A percentile compares a stretch with the other conserved stretches of the same genome.
phyloP scores from a whole-genome alignment of 2,113 vertebrate genomes.

The Alethe castanea region DNA sequence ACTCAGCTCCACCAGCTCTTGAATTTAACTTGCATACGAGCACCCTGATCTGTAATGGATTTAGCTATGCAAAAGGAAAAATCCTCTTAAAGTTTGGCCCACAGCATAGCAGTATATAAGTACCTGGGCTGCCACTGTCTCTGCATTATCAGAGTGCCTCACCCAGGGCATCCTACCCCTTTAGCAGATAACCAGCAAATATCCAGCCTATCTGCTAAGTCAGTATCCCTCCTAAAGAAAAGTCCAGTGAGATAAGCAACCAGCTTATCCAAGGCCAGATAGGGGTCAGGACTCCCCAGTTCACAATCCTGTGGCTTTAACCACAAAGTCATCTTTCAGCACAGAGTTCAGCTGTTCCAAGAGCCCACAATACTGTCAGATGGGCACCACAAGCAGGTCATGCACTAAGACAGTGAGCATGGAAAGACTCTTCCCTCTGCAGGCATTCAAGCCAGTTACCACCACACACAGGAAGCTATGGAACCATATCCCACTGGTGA shows the following conservation, averaged over 20 bases:
- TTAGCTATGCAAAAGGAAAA: neutral
- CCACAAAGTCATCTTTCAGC: neutral
- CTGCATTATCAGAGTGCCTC: neutral
- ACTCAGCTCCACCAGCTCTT: neutral
- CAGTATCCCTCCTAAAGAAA: neutral
- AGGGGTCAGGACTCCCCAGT: neutral
- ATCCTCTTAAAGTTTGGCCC: neutral
- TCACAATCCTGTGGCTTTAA: neutral
- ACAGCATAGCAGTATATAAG: neutral
- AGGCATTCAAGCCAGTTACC: neutral
- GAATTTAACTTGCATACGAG: neutral
- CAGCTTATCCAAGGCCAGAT: neutral
- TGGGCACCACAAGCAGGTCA: neutral
- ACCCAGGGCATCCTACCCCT: neutral
- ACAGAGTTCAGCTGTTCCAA: neutral
- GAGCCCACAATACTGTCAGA: neutral
- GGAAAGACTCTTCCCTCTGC: neutral
- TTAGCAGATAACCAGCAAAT: neutral
- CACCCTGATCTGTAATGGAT: neutral
- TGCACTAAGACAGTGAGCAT: neutral
- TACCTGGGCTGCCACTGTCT: neutral
- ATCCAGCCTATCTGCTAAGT: neutral
- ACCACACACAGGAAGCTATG: neutral
- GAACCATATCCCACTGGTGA: neutral
- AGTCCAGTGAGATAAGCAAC: neutral